Conservation (phyloP, 2,888 invertebrate species). For the Charanyca ferruginea region DNA sequence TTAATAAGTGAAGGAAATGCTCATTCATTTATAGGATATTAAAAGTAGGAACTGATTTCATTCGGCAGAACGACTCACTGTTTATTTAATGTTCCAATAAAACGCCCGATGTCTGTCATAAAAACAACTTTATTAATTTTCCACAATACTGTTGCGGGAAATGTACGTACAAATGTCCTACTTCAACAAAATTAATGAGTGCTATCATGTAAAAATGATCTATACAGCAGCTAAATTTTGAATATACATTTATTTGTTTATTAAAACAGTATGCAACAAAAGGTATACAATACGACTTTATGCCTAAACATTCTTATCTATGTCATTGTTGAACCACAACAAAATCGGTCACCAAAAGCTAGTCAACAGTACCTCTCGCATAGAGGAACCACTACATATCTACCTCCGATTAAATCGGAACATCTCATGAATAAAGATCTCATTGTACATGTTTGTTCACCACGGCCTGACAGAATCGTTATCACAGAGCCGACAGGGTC, state of each 20-base stretch:
- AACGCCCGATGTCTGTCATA: slow-evolving; percentile 58
- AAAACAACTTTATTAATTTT: slow-evolving; percentile 58
- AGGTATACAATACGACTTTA: too few relatives aligned
- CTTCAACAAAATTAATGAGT: background rate
- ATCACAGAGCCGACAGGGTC: slow-evolving; percentile 66
- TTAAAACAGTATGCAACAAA: too few relatives aligned
- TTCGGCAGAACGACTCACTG: slow-evolving; percentile 49
- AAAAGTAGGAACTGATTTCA: slow-evolving; percentile 56
- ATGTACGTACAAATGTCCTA: slow-evolving; percentile 2
- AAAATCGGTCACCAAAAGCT: slow-evolving; percentile 3
- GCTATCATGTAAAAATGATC: background rate
- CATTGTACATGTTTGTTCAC: slow-evolving; percentile 68
- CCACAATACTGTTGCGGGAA: slow-evolving; percentile 27
- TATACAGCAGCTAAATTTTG: background rate
- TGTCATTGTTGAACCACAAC: background rate
- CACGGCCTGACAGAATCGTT: slow-evolving; percentile 67
- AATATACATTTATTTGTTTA: too few relatives aligned
- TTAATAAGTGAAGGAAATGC: slow-evolving; percentile 22
- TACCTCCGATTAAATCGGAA: slow-evolving; percentile 58
- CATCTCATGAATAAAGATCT: slow-evolving; percentile 75
- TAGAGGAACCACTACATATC: slow-evolving; percentile 20
- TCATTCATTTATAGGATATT: slow-evolving; percentile 46
- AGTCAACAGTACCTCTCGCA: slow-evolving; percentile 11
- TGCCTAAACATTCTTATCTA: background rate
- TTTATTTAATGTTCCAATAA: slow-evolving; percentile 65